These are phyloP conservation scores for Pachycephala philippinensis DNA, from an alignment of 2,113 vertebrate genomes.

Conservation along the genomic window DNA sequence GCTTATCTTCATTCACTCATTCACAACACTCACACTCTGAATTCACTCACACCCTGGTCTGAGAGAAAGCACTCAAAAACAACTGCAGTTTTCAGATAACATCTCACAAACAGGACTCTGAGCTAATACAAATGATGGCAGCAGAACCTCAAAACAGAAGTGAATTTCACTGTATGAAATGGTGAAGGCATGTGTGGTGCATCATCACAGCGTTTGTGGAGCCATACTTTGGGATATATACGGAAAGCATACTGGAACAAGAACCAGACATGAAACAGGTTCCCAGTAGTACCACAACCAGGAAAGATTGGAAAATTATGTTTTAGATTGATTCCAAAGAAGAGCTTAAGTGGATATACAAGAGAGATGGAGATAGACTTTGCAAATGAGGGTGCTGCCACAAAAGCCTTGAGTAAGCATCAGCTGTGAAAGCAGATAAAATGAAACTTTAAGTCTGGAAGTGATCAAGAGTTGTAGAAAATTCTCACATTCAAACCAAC, in stretches of 20 bases:
- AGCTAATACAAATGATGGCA: neutral
- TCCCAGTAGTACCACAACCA: neutral
- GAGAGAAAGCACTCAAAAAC: neutral
- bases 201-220: neutral
- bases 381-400: neutral
- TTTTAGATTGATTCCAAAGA: neutral
- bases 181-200: neutral
- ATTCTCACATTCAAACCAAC: neutral
- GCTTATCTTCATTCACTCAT: neutral
- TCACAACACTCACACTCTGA: neutral
- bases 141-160: neutral
- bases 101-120: neutral
- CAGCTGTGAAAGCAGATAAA: neutral
- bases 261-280: neutral
- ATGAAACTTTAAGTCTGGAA: neutral
- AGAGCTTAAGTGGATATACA: neutral
- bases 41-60: neutral
- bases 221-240: accelerated
- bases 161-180: neutral
- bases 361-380: neutral
- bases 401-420: neutral
- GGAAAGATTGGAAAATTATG: neutral
- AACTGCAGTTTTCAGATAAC: neutral
- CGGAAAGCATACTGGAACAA: neutral
- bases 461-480: neutral